Evolutionary conservation across 2,113 vertebrate species (phyloP), one percentile per base, ranked within the genome.

Genomic region (Glaucidium brasilianum): DNA sequence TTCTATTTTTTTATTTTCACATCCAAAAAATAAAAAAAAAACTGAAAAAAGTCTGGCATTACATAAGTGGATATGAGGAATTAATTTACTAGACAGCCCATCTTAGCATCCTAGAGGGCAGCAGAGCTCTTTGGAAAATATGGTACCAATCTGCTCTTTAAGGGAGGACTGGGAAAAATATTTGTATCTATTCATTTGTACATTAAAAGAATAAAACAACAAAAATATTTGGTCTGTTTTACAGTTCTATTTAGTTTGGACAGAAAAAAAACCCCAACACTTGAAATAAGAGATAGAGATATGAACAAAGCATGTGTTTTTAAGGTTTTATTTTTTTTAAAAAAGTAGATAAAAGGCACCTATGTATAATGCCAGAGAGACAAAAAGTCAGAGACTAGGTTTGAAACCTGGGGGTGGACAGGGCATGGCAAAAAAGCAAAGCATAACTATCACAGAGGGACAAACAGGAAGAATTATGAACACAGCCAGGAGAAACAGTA

Each of bases 131-230:
- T 83, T 35, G 45, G 37, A 45, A 59, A 53, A 15, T 27, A 8
- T 1, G 3, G 37, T 4, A 43, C 5, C 6, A 32, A 11, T 16
- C 2, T 43, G n/a, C n/a, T n/a, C n/a, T n/a, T n/a, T n/a, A n/a
- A n/a, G n/a, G n/a, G n/a, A n/a, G n/a, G n/a, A n/a, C n/a, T n/a
- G n/a, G n/a, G n/a, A n/a, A 23, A 43, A 32, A 53, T 43, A 43
- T 17, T 39, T 80, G 13, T 50, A 32, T 14, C 11, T 1, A 1
- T 37, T 53, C 9, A 9, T 43, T 74, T 43, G 7, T 5, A 50
- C 14, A 8, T 30, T 21, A 6, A 55, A 55, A 3, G 12, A 50
- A 37, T 17, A 69, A 52, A 30, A 30, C 5, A 67, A 20, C 11
- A 72, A 18, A 72, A 29, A 34, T 8, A 19, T 37, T 4, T 5